phyloP scores from a whole-genome alignment of 2,888 invertebrate genomes.

The Thera obeliscata region DNA sequence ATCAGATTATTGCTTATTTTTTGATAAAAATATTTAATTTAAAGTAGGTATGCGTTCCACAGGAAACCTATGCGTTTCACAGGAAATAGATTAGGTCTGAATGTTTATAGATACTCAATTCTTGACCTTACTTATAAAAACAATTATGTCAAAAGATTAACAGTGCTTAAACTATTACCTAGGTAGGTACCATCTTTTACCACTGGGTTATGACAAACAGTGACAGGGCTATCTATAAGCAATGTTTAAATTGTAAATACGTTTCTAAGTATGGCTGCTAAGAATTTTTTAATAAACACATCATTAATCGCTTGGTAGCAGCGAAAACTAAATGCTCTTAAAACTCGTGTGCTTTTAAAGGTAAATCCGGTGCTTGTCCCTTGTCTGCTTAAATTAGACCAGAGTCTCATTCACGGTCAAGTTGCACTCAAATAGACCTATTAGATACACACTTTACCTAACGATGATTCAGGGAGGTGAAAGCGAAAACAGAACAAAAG shows the following conservation, averaged over 20 bases:
- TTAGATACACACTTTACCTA: constrained; percentile 37
- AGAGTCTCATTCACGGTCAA: constrained; percentile 38
- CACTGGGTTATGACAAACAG: too few relatives aligned
- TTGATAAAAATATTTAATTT: background rate
- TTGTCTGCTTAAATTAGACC: constrained; percentile 40
- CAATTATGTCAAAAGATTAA: too few relatives aligned
- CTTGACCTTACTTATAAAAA: too few relatives aligned
- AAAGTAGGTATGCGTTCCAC: background rate
- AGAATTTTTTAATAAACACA: too few relatives aligned
- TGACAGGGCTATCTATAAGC: too few relatives aligned
- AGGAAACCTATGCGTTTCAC: too few relatives aligned
- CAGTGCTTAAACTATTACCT: too few relatives aligned
- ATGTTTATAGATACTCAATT: too few relatives aligned
- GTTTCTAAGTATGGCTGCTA: too few relatives aligned
- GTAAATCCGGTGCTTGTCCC: constrained; percentile 12
- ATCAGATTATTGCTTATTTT: background rate
- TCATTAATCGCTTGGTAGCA: background rate
- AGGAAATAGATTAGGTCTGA: too few relatives aligned
- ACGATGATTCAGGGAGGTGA: constrained; percentile 57
- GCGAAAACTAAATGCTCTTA: constrained; percentile 5
- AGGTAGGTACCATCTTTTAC: too few relatives aligned
- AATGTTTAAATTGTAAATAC: too few relatives aligned
- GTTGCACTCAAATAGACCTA: constrained; percentile 29
- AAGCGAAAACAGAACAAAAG: constrained; percentile 52
- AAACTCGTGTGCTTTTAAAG: background rate